Base-by-base conservation (phyloP, 2,888 invertebrate genomes). In the Girardia tigrina region DNA sequence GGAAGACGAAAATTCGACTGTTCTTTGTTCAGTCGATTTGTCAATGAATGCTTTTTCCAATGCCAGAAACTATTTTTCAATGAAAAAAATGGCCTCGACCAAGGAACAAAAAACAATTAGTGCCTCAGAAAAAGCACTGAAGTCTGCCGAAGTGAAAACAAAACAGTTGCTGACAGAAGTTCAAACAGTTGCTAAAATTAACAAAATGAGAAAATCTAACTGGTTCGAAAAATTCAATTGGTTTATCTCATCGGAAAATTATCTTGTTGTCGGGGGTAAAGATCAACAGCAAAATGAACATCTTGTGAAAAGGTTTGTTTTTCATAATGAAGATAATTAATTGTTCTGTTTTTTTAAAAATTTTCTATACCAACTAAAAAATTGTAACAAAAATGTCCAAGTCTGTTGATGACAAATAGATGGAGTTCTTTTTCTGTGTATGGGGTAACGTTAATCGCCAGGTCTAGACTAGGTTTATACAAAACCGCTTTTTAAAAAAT, bases 181-280 rank as follows among this genome's bases (percentile, higher is more conserved):
- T 0, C 90, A 92, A 81, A 89, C 90, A 0, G 91, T 92, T 79
- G 91, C 92, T 75, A 91, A 88, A 80, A 95, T 98, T 79, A 91
- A 90, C 79, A 95, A 95, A 84, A 91, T 91, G 0, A 87, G 97
- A 71, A 94, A 94, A 85, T 90, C 90, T 0, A 93, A 90, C 85
- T 98, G 85, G 85, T 98, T 99, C 87, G 98, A 99, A 86, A 98
- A 98, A 85, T 98, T 98, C 86, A 90, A 89, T 83, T 98, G 97
- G 97, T 98, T 97, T 83, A 91, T 99, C 78, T 92, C 92, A 29
- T 91, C 92, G 0, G 98, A 99, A 85, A 95, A 95, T 79, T 87
- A 86, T 79, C 80, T 88, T 71, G 89, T 98, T 42, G 92, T 98
- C 82, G 97, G 90, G 71, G 95, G 95, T 0, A 88, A 95, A 79